Base-by-base conservation (phyloP, 2,888 invertebrate genomes). In the Drosophila acutilabella region DNA sequence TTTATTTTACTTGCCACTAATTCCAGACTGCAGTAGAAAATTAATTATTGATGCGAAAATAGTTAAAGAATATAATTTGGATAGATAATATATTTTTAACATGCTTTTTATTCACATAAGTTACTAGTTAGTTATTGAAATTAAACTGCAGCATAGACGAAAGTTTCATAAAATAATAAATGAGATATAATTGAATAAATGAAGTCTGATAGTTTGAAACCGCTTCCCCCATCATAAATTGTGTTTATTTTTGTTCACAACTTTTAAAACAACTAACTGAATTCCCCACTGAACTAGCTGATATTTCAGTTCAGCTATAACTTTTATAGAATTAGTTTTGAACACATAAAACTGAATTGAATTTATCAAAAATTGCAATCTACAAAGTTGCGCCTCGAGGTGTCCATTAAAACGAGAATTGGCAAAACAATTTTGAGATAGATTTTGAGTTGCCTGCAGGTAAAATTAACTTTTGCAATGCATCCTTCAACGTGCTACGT, bases 401-500 rank as follows among this genome's bases (percentile, higher is more conserved):
- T 36, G 52, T 42, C 53, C 48, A 65, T 51, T 54, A 42, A 64
- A 54, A 71, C 50, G 47, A 56, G 51, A 38, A 64, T 54, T 76
- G 41, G 48, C 30, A 40, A 56, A 70, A 70, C 16, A 42, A 45
- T 44, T 30, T n/a, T 45, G n/a, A 50, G 57, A 74, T 56, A 47
- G 51, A 51, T 53, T 61, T 77, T 74, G 47, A 40, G 66, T 30
- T 61, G 77, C 66, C 52, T 10, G 42, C 45, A 18, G 72, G 18
- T 23, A 74, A 66, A 56, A 72, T 59, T 59, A 77, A 52, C 74
- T 66, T 74, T 72, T 45, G 42, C 64, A 30, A 42, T 51, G 58
- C 45, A 69, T 51, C 33, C 48, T 18, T 20, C 33, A 45, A 18
- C 70, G 54, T 45, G 41, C 50, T 41, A 44, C 61, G 61, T 36